Percentiles rank a stretch among this genome's conserved stretches.
These are phyloP conservation scores for Petrolisthes manimaculis DNA, from an alignment of 2,888 invertebrate genomes.

Conservation along the genomic window DNA sequence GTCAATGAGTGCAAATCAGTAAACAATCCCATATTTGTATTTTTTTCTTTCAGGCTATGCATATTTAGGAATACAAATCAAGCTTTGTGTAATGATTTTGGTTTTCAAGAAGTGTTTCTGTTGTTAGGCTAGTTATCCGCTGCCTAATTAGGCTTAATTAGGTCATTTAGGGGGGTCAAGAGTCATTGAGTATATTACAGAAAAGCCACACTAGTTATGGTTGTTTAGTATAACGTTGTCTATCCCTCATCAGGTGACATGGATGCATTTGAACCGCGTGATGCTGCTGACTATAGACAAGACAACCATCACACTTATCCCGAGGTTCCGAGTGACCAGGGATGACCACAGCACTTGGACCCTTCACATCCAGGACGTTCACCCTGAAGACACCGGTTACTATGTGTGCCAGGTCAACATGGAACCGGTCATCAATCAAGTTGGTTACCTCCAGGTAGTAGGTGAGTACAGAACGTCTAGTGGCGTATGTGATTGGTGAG, in stretches of 20 bases:
- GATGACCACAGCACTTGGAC: conserved; percentile 94
- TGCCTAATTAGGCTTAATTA: too few relatives aligned
- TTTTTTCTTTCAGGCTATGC: too few relatives aligned
- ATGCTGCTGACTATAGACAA: conserved; percentile 94
- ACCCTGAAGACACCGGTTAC: conserved; percentile 90
- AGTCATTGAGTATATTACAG: too few relatives aligned
- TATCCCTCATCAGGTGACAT: conserved; percentile 81
- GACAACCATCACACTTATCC: conserved; percentile 89
- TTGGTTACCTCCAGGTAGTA: conserved; percentile 91
- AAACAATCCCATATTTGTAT: too few relatives aligned
- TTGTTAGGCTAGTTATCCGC: too few relatives aligned
- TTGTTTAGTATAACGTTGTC: neutral
- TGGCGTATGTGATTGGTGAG: too few relatives aligned
- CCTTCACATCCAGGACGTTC: conserved; percentile 89
- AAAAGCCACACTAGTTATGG: neutral
- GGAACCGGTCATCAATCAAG: conserved; percentile 94
- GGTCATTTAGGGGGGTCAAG: too few relatives aligned
- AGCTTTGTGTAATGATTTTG: too few relatives aligned
- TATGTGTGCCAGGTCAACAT: conserved; percentile 93
- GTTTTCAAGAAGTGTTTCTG: too few relatives aligned
- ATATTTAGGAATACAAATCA: too few relatives aligned
- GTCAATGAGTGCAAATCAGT: too few relatives aligned
- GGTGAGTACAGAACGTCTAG: conserved; percentile 76
- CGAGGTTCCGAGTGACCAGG: conserved; percentile 81
- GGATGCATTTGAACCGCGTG: conserved; percentile 94